Conservation (phyloP, 2,113 vertebrate species). For the Taxidea taxus region DNA sequence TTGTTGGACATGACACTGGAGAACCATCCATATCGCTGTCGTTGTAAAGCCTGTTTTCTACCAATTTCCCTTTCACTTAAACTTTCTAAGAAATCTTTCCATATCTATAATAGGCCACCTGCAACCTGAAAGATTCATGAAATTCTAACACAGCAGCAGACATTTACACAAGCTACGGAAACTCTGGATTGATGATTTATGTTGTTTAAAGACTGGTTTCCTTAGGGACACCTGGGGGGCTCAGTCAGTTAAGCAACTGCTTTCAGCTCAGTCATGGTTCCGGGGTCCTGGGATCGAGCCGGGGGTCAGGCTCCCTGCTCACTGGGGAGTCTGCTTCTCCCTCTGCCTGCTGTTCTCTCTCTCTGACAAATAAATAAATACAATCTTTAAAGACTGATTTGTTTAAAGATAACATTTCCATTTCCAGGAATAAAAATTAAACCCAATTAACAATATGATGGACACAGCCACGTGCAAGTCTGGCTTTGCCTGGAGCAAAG, state of each 20-base stretch:
- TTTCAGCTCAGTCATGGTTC: background rate
- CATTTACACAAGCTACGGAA: background rate
- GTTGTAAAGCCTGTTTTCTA: background rate
- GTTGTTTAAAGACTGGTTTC: background rate
- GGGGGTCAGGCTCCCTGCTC: accelerated
- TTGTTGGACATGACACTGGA: accelerated
- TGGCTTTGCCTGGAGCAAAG: background rate
- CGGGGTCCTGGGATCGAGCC: background rate
- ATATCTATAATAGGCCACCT: too few species aligned
- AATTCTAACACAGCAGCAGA: accelerated
- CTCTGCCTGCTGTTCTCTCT: background rate
- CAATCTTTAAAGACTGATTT: background rate
- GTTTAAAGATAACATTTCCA: background rate
- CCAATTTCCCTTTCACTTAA: background rate
- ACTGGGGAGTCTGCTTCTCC: background rate
- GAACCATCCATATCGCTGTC: accelerated
- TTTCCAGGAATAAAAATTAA: background rate
- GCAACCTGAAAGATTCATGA: background rate
- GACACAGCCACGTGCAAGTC: background rate
- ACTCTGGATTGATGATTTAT: background rate
- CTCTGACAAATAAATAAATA: background rate
- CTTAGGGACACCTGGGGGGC: background rate
- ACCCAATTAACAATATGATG: background rate
- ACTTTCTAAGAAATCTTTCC: background rate
- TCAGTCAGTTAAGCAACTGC: background rate